phyloP scores from a whole-genome alignment of 1,140 invertebrate genomes.

The Atopsyche davidsoni region DNA sequence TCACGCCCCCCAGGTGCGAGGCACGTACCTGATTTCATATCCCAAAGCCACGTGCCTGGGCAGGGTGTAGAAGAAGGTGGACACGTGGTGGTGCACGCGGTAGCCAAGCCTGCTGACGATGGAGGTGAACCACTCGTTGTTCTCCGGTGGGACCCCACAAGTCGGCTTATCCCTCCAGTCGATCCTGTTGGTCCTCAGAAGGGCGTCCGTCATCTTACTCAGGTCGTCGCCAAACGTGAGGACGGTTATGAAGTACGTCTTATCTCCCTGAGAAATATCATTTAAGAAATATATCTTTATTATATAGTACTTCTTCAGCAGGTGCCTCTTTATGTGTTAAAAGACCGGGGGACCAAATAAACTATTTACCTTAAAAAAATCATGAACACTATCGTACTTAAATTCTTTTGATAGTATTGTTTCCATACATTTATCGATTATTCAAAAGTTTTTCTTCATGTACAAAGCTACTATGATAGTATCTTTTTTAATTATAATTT shows the following conservation, averaged over 20 bases:
- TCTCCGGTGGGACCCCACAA: slow-evolving; percentile 16
- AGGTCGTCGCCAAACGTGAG: slow-evolving; percentile 28
- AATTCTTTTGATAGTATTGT: not conserved
- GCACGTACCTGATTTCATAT: not conserved
- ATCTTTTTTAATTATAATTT: no score
- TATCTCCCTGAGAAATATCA: slow-evolving; percentile 10
- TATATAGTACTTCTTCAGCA: not conserved
- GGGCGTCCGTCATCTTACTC: slow-evolving; percentile 22
- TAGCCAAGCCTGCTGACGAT: slow-evolving; percentile 15
- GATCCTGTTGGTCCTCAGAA: slow-evolving; percentile 27
- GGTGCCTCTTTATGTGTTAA: not conserved
- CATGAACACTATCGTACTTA: not conserved
- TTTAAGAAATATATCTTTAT: not conserved
- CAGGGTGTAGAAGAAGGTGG: slow-evolving; percentile 17
- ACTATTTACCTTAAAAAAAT: no score
- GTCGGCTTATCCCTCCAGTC: slow-evolving; percentile 26
- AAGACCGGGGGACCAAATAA: not conserved
- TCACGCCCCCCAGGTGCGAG: no score
- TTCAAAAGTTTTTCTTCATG: not conserved
- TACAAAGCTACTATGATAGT: no score
- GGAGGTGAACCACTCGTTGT: slow-evolving; percentile 10
- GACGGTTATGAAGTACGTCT: slow-evolving; percentile 14
- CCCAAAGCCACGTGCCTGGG: slow-evolving; percentile 6
- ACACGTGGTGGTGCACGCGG: slow-evolving; percentile 5
- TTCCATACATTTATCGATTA: not conserved